Percentiles rank a stretch among this genome's conserved stretches.
phyloP scores from a whole-genome alignment of 2,888 invertebrate genomes.

The Andrena haemorrhoa region DNA sequence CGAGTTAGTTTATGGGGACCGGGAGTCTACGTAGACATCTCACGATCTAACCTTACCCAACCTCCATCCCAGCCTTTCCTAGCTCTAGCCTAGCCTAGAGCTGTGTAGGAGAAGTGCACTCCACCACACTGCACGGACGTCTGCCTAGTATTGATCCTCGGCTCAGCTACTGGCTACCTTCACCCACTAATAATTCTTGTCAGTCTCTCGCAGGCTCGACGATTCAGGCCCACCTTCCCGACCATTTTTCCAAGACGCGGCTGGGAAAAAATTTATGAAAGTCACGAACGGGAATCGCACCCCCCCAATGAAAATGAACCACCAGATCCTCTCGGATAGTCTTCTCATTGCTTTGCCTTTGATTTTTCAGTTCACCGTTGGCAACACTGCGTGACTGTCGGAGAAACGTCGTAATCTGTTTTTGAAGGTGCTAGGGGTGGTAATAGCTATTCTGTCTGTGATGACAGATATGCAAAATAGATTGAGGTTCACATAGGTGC shows the following conservation, averaged over 20 bases:
- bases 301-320: not conserved
- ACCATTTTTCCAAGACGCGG: slow-evolving; percentile 55
- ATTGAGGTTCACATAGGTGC: too few species aligned
- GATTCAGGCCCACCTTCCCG: slow-evolving; percentile 72
- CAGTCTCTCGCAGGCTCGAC: slow-evolving; percentile 84
- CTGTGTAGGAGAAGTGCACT: slow-evolving; percentile 83
- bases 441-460: too few species aligned
- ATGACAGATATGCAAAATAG: too few species aligned
- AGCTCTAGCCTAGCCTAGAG: slow-evolving; percentile 82
- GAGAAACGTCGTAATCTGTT: not conserved
- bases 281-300: not conserved
- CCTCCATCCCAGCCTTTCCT: slow-evolving; percentile 80
- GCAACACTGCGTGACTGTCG: not conserved
- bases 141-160: slow-evolving; percentile 85
- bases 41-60: slow-evolving; percentile 82
- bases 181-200: slow-evolving; percentile 85
- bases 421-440: not conserved
- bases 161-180: slow-evolving; percentile 85
- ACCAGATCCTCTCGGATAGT: not conserved
- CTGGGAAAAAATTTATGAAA: slow-evolving; percentile 27
- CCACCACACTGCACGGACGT: slow-evolving; percentile 83
- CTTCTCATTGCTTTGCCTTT: not conserved
- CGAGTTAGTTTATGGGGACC: slow-evolving; percentile 81
- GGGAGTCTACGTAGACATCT: slow-evolving; percentile 82
- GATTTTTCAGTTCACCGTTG: not conserved